phyloP scores from a whole-genome alignment of 2,888 invertebrate species.

The Meteorus cinctellus region DNA sequence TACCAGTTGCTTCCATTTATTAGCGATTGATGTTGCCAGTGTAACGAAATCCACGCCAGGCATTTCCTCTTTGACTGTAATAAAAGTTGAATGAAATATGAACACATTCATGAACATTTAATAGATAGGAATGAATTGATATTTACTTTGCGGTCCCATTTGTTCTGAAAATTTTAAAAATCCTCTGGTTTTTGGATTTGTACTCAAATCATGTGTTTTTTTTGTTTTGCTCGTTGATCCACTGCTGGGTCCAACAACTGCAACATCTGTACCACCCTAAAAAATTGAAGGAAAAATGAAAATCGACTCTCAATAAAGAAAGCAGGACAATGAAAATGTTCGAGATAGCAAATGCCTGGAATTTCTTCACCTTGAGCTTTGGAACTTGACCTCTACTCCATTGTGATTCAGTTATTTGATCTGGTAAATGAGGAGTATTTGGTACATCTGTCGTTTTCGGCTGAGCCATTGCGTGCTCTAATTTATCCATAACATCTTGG shows the following conservation, averaged over 20 bases:
- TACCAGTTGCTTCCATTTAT: constrained; percentile 69
- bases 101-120: neutral
- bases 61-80: constrained; percentile 62
- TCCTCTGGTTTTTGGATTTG: constrained; percentile 53
- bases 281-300: constrained; percentile 22
- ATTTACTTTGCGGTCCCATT: constrained; percentile 67
- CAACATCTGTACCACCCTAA: constrained; percentile 62
- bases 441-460: neutral
- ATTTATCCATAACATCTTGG: neutral
- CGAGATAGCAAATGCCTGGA: constrained; percentile 1
- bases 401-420: constrained; percentile 50
- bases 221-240: constrained; percentile 2
- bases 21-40: constrained; percentile 68
- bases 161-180: constrained; percentile 70
- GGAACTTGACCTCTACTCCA: constrained; percentile 70
- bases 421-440: constrained; percentile 31
- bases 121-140: constrained; percentile 15
- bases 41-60: constrained; percentile 67
- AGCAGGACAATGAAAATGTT: neutral
- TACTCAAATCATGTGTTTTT: constrained; percentile 34
- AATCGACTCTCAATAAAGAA: neutral
- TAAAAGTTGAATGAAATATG: constrained; percentile 2
- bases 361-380: constrained; percentile 55
- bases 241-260: constrained; percentile 35
- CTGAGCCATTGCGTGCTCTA: neutral